A percentile compares a stretch with the other conserved stretches of the same genome.
Evolutionary conservation across 2,888 invertebrate species (phyloP).

Genomic region (Orthosia incerta): DNA sequence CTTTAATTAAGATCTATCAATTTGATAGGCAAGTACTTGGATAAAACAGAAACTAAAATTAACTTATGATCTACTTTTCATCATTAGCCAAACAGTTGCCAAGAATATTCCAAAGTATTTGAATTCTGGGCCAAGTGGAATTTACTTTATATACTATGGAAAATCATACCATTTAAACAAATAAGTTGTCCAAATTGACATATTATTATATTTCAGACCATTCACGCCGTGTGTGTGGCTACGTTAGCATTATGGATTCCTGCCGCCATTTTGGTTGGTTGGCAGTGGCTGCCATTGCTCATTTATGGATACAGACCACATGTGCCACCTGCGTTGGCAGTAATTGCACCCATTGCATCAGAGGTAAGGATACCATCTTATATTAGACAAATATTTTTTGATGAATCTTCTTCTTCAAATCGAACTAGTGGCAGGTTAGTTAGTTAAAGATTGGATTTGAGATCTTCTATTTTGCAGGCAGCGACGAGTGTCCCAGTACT

Average conservation of each 20-base stretch:
- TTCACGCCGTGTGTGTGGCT: constrained; percentile 81
- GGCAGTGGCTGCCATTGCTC: constrained; percentile 87
- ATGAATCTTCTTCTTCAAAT: no score
- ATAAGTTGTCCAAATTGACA: background rate
- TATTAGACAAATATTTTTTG: background rate
- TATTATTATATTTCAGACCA: constrained; percentile 75
- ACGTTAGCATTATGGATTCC: constrained; percentile 89
- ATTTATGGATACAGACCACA: constrained; percentile 84
- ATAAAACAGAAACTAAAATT: background rate
- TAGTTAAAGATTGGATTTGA: background rate
- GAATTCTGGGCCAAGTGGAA: background rate
- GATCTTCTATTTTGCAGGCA: constrained; percentile 76
- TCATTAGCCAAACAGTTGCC: background rate
- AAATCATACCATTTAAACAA: background rate
- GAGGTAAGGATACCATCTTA: constrained; percentile 78
- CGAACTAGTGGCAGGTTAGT: background rate
- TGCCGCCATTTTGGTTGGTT: constrained; percentile 85
- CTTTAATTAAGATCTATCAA: background rate
- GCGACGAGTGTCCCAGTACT: constrained; percentile 88
- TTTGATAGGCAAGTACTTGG: background rate
- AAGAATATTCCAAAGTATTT: constrained; percentile 2
- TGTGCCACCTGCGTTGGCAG: constrained; percentile 85
- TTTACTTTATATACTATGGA: background rate
- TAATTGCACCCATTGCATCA: constrained; percentile 88
- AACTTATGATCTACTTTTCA: background rate